Percentiles rank a stretch among this genome's conserved stretches.
These are phyloP conservation scores for Lymantria dispar DNA, from an alignment of 2,888 invertebrate species.

Conservation along the genomic window DNA sequence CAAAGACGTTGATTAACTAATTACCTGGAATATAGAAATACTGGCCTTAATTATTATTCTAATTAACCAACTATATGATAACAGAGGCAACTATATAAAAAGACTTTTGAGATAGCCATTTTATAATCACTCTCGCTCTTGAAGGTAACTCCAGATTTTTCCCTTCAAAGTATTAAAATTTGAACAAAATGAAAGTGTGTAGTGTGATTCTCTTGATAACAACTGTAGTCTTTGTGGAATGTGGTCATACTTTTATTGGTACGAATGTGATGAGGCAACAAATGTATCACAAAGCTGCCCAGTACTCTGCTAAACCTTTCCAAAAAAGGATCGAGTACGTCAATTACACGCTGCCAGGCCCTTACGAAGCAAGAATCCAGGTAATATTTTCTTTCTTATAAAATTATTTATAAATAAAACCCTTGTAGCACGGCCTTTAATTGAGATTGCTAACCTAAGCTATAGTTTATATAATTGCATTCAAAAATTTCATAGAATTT, in stretches of 20 bases:
- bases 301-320: constrained; percentile 40
- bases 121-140: neutral
- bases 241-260: constrained; percentile 56
- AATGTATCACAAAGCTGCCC: constrained; percentile 39
- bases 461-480: no score
- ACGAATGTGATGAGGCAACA: constrained; percentile 48
- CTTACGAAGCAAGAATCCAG: constrained; percentile 43
- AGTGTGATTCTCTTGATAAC: constrained; percentile 31
- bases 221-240: constrained; percentile 41
- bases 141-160: no score
- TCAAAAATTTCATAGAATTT: no score
- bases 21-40: neutral
- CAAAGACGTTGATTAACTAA: neutral
- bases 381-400: constrained; percentile 26
- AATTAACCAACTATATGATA: neutral
- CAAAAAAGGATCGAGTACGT: constrained; percentile 57
- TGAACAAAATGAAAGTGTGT: constrained; percentile 36
- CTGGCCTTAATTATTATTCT: neutral
- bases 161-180: neutral
- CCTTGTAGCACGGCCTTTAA: no score
- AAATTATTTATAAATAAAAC: no score
- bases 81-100: neutral
- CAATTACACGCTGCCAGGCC: constrained; percentile 31
- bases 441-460: no score
- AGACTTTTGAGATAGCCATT: neutral